These are phyloP conservation scores for Leptinotarsa lineolata DNA, from an alignment of 1,140 invertebrate genomes.

Conservation along the genomic window DNA sequence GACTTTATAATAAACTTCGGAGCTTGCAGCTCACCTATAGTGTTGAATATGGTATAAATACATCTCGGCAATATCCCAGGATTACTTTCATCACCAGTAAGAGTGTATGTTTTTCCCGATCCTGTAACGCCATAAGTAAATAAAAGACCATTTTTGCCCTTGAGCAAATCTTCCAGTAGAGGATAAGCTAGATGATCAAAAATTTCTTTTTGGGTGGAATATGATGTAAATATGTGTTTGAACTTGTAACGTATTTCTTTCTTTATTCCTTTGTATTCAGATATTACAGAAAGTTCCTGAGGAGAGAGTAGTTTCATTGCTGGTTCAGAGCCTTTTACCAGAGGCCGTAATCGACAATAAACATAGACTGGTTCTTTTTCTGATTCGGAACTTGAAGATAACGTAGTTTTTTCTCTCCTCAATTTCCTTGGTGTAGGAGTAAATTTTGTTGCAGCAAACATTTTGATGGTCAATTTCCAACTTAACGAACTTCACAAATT, in stretches of 20 bases:
- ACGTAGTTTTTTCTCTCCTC: conserved; percentile 35
- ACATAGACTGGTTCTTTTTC: conserved; percentile 78
- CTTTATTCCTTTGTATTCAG: conserved; percentile 60
- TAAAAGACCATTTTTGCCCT: conserved; percentile 85
- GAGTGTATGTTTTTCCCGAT: conserved; percentile 95
- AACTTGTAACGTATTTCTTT: conserved; percentile 80
- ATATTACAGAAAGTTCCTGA: conserved; percentile 69
- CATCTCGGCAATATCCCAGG: conserved; percentile 86
- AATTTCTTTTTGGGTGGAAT: conserved; percentile 78
- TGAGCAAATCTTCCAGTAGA: conserved; percentile 78
- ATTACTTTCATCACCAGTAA: conserved; percentile 80
- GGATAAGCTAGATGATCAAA: conserved; percentile 86
- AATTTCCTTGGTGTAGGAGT: conserved; percentile 35
- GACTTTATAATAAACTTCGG: conserved; percentile 89
- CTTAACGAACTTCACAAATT: not conserved
- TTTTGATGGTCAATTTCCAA: conserved; percentile 12
- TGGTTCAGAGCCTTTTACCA: conserved; percentile 67
- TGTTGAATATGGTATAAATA: conserved; percentile 92
- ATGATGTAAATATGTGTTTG: conserved; percentile 83
- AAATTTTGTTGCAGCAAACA: conserved; percentile 34
- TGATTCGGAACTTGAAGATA: conserved; percentile 38
- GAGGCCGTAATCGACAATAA: conserved; percentile 79
- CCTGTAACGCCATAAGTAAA: conserved; percentile 97
- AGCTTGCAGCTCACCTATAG: conserved; percentile 76
- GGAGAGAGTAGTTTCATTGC: conserved; percentile 77